Base-by-base conservation (phyloP, 2,888 invertebrate genomes). In the Acanthococcus lagerstroemiae region DNA sequence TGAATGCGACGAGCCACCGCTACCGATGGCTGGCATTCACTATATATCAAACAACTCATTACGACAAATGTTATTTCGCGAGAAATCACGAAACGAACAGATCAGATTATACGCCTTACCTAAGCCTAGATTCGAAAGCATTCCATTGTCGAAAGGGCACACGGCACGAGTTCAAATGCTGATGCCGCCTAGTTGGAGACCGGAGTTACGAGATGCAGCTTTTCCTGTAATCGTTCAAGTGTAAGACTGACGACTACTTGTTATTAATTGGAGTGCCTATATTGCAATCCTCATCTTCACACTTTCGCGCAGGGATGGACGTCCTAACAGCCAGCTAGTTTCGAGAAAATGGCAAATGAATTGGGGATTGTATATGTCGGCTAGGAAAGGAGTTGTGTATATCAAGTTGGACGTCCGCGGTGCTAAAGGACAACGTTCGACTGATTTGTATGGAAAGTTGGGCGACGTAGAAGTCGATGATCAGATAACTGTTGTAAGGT, bases 331-430 rank as follows among this genome's bases (percentile, higher is more conserved):
- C 0, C 94, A 95, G 76, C 77, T 86, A 71, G 93, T 94, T 12
- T 87, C 88, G 4, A 86, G 90, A 72, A 81, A 83, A 69, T 94
- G 88, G 82, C 80, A 82, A 46, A 79, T 90, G 0, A 85, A 85
- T 67, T 93, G 91, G 89, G 85, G 87, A 58, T 87, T 90, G 80
- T 93, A 91, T 76, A 78, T 95, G 66, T 84, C 88, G 3, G 87
- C 89, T 55, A 84, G 87, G 17, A 82, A 87, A 70, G 88, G 88
- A 75, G 88, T 90, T 74, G 87, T 95, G 69, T 88, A 91, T 27
- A 93, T 90, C 0, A 84, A 87, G 75, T 89, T 94, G 61, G 95
- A 95, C 77, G 94, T 89, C 0, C 79, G 94, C 44, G 95, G 95
- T 5, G 86, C 90, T 1, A 90, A 88, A 0, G 89, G 82, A 70